These are phyloP conservation scores for Poeciliopsis gracilis DNA, from an alignment of 2,797 vertebrate species.

Conservation along the genomic window DNA sequence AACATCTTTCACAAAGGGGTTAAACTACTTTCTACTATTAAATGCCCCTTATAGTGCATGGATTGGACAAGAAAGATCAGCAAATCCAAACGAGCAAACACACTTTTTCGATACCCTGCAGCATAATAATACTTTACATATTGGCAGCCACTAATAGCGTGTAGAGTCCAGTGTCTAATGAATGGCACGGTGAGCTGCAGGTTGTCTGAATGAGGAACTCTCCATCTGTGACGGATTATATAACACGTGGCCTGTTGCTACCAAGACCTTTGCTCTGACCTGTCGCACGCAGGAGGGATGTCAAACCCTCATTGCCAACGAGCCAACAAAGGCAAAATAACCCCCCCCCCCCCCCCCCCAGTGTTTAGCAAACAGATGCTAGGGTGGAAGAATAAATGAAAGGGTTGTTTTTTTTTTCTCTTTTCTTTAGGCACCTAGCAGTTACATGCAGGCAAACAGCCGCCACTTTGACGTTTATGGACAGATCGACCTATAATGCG, in stretches of 20 bases:
- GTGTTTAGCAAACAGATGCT: slow-evolving; percentile 14
- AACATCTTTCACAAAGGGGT: background rate
- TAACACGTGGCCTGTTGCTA: slow-evolving; percentile 61
- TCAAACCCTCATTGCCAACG: slow-evolving; percentile 46
- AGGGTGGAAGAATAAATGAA: slow-evolving; percentile 6
- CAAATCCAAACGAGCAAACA: background rate
- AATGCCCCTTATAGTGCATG: background rate
- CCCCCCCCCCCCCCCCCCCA: background rate
- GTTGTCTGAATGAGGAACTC: slow-evolving; percentile 50
- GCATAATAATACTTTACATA: background rate
- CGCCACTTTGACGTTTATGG: slow-evolving; percentile 29
- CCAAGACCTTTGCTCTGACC: slow-evolving; percentile 52
- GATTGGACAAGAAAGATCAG: background rate
- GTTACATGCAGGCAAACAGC: slow-evolving; percentile 30
- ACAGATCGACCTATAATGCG: slow-evolving; percentile 27
- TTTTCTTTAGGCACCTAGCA: slow-evolving; percentile 1
- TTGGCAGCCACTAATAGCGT: too few species aligned
- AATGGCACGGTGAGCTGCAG: slow-evolving; percentile 39
- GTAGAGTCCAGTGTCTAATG: slow-evolving; percentile 26
- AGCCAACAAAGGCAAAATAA: slow-evolving; percentile 24
- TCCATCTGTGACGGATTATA: slow-evolving; percentile 63
- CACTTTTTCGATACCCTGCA: background rate
- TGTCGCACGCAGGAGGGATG: slow-evolving; percentile 61
- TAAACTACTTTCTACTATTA: background rate
- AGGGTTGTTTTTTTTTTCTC: background rate